Evolutionary conservation across 2,113 vertebrate genomes (phyloP).

Genomic region (Antennarius striatus): DNA sequence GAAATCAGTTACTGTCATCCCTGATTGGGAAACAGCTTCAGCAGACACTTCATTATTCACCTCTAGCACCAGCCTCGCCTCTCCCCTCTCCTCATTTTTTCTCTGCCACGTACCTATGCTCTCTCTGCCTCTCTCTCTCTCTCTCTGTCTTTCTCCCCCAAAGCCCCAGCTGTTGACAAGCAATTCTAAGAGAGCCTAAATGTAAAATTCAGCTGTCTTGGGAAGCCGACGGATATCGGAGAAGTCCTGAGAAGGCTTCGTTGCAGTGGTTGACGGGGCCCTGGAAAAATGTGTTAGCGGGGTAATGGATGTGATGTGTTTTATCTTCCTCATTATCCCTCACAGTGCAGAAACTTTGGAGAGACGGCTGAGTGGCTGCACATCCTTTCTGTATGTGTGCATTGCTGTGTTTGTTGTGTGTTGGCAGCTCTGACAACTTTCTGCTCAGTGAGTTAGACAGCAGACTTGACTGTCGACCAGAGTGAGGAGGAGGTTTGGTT

Average conservation of each 20-base stretch:
- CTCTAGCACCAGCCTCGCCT: constrained; percentile 51
- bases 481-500: constrained; percentile 37
- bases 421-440: constrained; percentile 58
- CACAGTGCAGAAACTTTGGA: constrained; percentile 48
- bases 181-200: constrained; percentile 78
- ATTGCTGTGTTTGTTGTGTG: constrained; percentile 35
- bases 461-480: constrained; percentile 21
- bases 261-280: constrained; percentile 15
- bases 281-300: constrained; percentile 44
- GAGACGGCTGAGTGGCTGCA: constrained; percentile 44
- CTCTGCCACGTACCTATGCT: background rate
- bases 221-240: constrained; percentile 33
- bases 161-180: constrained; percentile 77
- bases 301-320: constrained; percentile 75
- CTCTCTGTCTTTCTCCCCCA: background rate
- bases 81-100: constrained; percentile 41
- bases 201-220: constrained; percentile 71
- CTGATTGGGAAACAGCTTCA: constrained; percentile 68
- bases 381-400: constrained; percentile 22
- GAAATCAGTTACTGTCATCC: constrained; percentile 73
- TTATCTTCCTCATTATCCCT: constrained; percentile 74
- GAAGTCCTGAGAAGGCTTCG: constrained; percentile 40
- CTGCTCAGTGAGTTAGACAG: constrained; percentile 54
- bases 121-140: background rate
- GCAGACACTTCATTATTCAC: constrained; percentile 81